Conservation (phyloP, 1,140 invertebrate species). For the Drosophila mayri region DNA sequence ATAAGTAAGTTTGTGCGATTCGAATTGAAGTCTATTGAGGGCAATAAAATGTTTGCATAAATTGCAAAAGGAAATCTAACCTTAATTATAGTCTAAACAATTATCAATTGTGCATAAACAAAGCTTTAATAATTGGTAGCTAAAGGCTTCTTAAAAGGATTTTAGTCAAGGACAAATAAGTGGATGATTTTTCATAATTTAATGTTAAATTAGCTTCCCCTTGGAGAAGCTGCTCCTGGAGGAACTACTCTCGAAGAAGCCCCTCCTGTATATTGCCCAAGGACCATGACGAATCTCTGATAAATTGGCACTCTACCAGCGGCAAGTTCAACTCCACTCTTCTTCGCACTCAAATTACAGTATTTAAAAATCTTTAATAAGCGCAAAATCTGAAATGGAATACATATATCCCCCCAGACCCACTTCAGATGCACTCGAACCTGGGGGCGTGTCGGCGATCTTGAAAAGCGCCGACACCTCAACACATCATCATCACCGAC, state of each 20-base stretch:
- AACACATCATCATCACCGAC: constrained; percentile 40
- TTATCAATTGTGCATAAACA: constrained; percentile 58
- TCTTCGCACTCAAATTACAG: constrained; percentile 58
- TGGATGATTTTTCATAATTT: constrained; percentile 75
- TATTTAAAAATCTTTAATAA: constrained; percentile 83
- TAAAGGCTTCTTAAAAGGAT: constrained; percentile 51
- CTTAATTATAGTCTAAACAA: constrained; percentile 67
- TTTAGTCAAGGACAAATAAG: constrained; percentile 53
- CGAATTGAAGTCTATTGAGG: constrained; percentile 40
- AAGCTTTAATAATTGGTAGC: constrained; percentile 15
- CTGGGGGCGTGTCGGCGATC: constrained; percentile 24
- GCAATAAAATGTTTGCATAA: constrained; percentile 72
- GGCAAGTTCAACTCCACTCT: constrained; percentile 29
- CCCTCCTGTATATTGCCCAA: not conserved
- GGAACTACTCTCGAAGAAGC: not conserved
- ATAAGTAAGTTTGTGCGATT: constrained; percentile 46
- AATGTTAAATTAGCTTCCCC: constrained; percentile 52
- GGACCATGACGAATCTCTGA: constrained; percentile 56
- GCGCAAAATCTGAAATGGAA: constrained; percentile 65
- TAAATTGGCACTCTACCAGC: constrained; percentile 68
- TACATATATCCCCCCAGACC: constrained; percentile 15
- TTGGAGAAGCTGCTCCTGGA: constrained; percentile 24
- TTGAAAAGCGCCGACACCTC: constrained; percentile 57
- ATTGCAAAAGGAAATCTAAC: constrained; percentile 41
- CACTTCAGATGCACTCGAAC: constrained; percentile 43